Evolutionary conservation across 64 coral and sea anemone species (phyloP).

Genomic region (Dendrophyllia cribrosa): DNA sequence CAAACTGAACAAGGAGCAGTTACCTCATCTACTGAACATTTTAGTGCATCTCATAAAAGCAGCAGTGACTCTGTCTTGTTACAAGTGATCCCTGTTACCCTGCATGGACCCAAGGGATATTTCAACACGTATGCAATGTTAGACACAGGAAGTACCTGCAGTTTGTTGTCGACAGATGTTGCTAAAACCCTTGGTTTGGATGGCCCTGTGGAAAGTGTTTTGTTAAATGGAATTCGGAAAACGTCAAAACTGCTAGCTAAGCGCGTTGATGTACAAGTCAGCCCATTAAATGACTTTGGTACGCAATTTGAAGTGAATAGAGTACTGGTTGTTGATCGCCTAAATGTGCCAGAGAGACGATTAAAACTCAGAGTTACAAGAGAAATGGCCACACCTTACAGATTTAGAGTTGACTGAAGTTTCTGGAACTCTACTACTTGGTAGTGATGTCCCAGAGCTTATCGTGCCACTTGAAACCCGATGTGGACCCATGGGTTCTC

Average conservation of each 20-base stretch:
- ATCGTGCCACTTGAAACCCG: conserved; percentile 37
- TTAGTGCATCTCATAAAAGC: conserved; percentile 10
- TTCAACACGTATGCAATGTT: conserved; percentile 41
- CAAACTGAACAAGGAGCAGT: not conserved
- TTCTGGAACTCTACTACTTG: conserved; percentile 16
- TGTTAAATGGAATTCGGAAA: conserved; percentile 46
- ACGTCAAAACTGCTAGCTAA: not conserved
- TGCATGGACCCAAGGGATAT: conserved; percentile 49
- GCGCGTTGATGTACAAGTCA: conserved; percentile 27
- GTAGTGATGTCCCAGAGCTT: conserved; percentile 26
- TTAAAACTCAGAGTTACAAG: conserved; percentile 7
- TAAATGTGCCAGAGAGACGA: conserved; percentile 18
- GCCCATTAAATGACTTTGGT: conserved; percentile 16
- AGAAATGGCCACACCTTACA: conserved; percentile 22
- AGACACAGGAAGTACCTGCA: conserved; percentile 47
- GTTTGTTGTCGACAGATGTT: conserved; percentile 31
- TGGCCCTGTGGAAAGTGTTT: conserved; percentile 16
- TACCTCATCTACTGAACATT: conserved; percentile 25
- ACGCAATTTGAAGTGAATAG: conserved; percentile 37
- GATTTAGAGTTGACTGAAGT: conserved; percentile 19
- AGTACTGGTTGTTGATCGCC: conserved; percentile 11
- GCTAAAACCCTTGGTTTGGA: conserved; percentile 25
- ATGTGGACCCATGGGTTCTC: not conserved
- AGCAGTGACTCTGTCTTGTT: conserved; percentile 17
- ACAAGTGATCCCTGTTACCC: conserved; percentile 35